These are phyloP conservation scores for Halcyon leucocephala DNA, from an alignment of 2,797 vertebrate genomes.

Conservation along the genomic window DNA sequence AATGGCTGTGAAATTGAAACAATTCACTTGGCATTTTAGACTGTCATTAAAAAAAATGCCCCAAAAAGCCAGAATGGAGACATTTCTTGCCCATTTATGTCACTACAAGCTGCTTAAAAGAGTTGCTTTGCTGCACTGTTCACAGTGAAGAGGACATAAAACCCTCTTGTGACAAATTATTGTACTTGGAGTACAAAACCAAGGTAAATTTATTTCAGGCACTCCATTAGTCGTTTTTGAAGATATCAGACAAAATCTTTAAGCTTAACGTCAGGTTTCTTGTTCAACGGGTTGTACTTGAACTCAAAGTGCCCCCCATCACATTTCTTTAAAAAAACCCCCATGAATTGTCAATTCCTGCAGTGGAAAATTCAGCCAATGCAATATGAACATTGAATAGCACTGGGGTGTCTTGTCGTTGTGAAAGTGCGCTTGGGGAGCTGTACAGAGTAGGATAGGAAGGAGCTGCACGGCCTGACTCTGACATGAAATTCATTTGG, in stretches of 20 bases:
- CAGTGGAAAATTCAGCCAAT: neutral
- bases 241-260: constrained; percentile 1
- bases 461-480: neutral
- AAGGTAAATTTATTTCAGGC: constrained; percentile 12
- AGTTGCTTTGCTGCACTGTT: constrained; percentile 5
- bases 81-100: constrained; percentile 30
- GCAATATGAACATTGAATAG: neutral
- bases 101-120: constrained; percentile 20
- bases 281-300: neutral
- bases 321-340: neutral
- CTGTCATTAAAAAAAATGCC: constrained; percentile 21
- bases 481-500: neutral
- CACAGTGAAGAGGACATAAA: constrained; percentile 5
- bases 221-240: neutral
- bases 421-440: neutral
- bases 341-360: neutral
- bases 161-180: neutral
- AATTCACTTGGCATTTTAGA: constrained; percentile 52
- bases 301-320: neutral
- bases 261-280: neutral
- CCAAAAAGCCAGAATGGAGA: constrained; percentile 2
- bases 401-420: neutral
- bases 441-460: neutral
- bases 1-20: constrained; percentile 57
- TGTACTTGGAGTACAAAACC: neutral